Evolutionary conservation across 1,140 invertebrate species (phyloP).

Genomic region (Sycophila sp.): DNA sequence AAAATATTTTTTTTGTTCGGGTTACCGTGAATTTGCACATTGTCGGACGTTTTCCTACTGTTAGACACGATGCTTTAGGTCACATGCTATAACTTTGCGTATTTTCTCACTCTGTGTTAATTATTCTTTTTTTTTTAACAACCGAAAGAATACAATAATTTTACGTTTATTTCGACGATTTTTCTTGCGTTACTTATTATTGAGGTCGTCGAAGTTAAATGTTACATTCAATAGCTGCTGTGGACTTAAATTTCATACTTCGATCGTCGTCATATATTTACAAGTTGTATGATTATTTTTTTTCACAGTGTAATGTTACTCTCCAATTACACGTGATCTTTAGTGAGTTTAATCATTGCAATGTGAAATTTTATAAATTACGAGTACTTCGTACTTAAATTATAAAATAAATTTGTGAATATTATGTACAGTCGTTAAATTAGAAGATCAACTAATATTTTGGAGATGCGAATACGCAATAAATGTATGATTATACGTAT

Average conservation of each 20-base stretch:
- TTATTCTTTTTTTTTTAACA: constrained; percentile 11
- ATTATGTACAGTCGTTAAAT: no score
- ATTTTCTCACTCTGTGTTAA: constrained; percentile 26
- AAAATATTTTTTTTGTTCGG: constrained; percentile 39
- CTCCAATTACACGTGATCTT: no score
- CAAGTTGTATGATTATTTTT: not conserved
- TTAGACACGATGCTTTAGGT: constrained; percentile 9
- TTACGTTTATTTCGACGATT: constrained; percentile 10
- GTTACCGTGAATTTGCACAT: constrained; percentile 39
- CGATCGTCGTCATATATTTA: constrained; percentile 1
- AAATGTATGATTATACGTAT: not conserved
- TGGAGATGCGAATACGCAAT: not conserved
- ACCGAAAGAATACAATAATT: constrained; percentile 11
- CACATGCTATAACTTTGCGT: constrained; percentile 7
- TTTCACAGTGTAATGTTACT: no score
- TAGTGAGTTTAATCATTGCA: no score
- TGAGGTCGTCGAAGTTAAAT: constrained; percentile 8
- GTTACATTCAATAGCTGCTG: no score
- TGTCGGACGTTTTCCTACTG: constrained; percentile 33
- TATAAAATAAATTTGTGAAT: no score
- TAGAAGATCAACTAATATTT: not conserved
- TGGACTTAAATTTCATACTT: not conserved
- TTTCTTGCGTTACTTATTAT: not conserved
- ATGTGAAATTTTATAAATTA: no score
- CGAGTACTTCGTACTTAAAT: no score